Base-by-base conservation (phyloP, 2,113 vertebrate genomes). In the Rhinogobius similis region DNA sequence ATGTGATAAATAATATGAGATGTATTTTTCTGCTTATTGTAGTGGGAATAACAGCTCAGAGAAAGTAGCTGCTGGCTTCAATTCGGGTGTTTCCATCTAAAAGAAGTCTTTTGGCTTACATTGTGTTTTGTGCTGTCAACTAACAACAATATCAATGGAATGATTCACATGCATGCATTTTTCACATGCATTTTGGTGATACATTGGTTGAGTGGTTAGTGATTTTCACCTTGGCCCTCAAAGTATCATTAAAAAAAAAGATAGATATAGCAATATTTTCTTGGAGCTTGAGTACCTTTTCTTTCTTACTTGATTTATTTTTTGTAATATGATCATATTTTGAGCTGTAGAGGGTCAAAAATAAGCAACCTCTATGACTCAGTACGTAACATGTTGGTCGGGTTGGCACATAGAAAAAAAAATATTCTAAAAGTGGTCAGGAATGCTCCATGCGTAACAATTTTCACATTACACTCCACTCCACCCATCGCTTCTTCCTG, bases 1-100 rank as follows among this genome's bases (percentile, higher is more conserved):
- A 81, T 66, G 77, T 78, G 73, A 86, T 86, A 79, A 87, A 87
- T 83, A 79, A 80, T 59, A 67, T 8, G 36, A 23, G 64, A 76
- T 79, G 68, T 80, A 58, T 73, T 74, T 82, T 77, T 68, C 64
- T 66, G n/a, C 26, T 67, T 32, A 7, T 55, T 73, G 29, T 55
- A 56, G 43, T 41, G 75, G 74, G 68, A 76, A 81, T 76, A 38
- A 66, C 43, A 70, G 70, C 65, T 62, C 1, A 1, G 27, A 56
- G 68, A 70, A 55, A 53, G 61, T 62, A 11, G n/a, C 4, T 43
- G n/a, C 14, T 63, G 62, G 38, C 61, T 63, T 41, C 38, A 36
- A 18, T 24, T 43, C 21, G 1, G 55, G 38, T 63, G 8, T 63
- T 39, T 43, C 38, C 62, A 24, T 43, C 12, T 43, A 23, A 24